Base-by-base conservation (phyloP, 2,888 invertebrate species). In the Troides helena region DNA sequence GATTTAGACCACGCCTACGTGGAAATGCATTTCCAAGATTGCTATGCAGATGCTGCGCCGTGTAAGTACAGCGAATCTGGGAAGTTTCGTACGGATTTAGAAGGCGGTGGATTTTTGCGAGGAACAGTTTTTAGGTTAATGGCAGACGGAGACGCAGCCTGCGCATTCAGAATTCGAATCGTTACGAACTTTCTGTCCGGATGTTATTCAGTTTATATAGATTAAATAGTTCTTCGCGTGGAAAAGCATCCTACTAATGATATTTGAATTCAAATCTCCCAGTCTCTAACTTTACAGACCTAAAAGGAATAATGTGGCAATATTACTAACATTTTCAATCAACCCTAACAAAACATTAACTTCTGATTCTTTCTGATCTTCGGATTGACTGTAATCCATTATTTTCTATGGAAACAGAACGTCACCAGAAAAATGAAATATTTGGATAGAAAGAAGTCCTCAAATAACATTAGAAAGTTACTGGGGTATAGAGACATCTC, bases 11-110 rank as follows among this genome's bases (percentile, higher is more conserved):
- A 89, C 92, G 90, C 93, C 93, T 79, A 86, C 82, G 80, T 82
- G 82, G 85, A 86, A 92, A 92, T 92, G 92, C 92, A 92, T 90
- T 91, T 88, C 84, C 85, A 87, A 92, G 91, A 91, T 91, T 91
- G 87, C 89, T 87, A 88, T 90, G 90, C 90, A 90, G 87, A 87
- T 85, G 85, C 84, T 80, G 82, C 82, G 82, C 81, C 74, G 78
- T 78, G 72, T 73, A 84, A 84, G 88, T 85, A 83, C 81, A 78
- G 81, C 80, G 80, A 77, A 79, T 80, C 78, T 76, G 72, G 60
- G 79, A 85, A 86, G 82, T 85, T 86, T 81, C 72, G 76, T 77
- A 78, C 75, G 81, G 80, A 80, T 85, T 85, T 80, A 73, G 74
- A 74, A 77, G 72, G 71, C 67, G 70, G 75, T 73, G 75, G 73